These are phyloP conservation scores for Oeneis ivallda DNA, from an alignment of 2,888 invertebrate species.

Conservation along the genomic window DNA sequence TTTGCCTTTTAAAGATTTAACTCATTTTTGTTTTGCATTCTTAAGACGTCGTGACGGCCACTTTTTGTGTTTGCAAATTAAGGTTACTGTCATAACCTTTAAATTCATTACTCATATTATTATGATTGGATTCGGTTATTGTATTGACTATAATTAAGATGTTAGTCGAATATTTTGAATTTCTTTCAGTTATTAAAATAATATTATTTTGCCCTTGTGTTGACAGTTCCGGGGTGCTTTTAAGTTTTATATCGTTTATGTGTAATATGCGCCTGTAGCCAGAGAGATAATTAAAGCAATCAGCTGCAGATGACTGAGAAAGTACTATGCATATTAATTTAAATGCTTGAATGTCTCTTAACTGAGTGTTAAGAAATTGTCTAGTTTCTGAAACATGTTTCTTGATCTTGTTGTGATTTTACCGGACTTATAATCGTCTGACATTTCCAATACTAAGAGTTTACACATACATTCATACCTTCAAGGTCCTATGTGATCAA, in stretches of 20 bases:
- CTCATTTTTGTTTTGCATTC: conserved; percentile 19
- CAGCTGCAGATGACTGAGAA: conserved; percentile 56
- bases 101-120: conserved; percentile 74
- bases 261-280: conserved; percentile 61
- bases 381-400: background rate
- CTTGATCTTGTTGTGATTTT: background rate
- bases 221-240: conserved; percentile 69
- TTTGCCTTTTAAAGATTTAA: conserved; percentile 17
- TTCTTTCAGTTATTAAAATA: conserved; percentile 62
- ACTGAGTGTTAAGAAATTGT: background rate
- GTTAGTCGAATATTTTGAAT: conserved; percentile 54
- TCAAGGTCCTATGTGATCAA: too few species aligned
- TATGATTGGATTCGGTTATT: conserved; percentile 43
- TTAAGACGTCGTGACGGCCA: conserved; percentile 47
- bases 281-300: conserved; percentile 57
- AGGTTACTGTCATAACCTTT: conserved; percentile 78
- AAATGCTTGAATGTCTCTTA: conserved; percentile 1
- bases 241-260: conserved; percentile 72
- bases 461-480: too few species aligned
- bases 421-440: background rate
- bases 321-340: conserved; percentile 12
- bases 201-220: conserved; percentile 55
- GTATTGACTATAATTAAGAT: conserved; percentile 48
- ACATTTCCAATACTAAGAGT: too few species aligned
- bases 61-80: conserved; percentile 78